phyloP scores from a whole-genome alignment of 2,113 vertebrate species.

The Callipepla californica region DNA sequence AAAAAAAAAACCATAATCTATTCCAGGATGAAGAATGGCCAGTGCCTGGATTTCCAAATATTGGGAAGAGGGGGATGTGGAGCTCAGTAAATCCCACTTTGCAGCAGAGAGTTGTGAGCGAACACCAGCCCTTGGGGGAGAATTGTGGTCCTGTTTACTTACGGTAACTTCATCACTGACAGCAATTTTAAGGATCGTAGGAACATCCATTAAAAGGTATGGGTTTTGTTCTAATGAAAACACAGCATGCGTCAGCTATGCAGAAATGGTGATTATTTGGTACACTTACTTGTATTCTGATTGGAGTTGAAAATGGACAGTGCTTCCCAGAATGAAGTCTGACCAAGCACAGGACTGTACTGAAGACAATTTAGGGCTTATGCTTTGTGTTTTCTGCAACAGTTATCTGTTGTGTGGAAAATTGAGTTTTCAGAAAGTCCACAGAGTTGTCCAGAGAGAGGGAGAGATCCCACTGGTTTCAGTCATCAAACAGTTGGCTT shows the following conservation, averaged over 20 bases:
- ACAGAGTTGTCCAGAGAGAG: neutral
- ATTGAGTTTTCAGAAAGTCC: neutral
- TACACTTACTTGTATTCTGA: neutral
- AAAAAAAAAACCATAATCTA: neutral
- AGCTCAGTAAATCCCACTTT: neutral
- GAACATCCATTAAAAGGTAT: neutral
- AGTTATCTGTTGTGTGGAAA: neutral
- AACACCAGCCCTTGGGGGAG: neutral
- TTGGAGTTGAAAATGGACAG: neutral
- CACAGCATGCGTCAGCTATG: neutral
- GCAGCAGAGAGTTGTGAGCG: neutral
- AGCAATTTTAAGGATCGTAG: neutral
- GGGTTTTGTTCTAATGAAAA: neutral
- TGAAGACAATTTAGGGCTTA: constrained; percentile 28
- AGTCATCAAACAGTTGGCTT: neutral
- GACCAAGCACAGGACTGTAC: neutral
- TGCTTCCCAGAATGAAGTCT: constrained; percentile 26
- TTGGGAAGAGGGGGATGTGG: neutral
- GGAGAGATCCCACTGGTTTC: neutral
- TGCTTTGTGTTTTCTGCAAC: constrained; percentile 17
- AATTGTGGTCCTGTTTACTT: neutral
- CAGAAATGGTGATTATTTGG: neutral
- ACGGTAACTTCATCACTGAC: neutral
- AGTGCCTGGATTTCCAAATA: neutral
- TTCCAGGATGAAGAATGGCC: neutral